Conservation (phyloP, 1,140 invertebrate species). For the Anastrepha obliqua region DNA sequence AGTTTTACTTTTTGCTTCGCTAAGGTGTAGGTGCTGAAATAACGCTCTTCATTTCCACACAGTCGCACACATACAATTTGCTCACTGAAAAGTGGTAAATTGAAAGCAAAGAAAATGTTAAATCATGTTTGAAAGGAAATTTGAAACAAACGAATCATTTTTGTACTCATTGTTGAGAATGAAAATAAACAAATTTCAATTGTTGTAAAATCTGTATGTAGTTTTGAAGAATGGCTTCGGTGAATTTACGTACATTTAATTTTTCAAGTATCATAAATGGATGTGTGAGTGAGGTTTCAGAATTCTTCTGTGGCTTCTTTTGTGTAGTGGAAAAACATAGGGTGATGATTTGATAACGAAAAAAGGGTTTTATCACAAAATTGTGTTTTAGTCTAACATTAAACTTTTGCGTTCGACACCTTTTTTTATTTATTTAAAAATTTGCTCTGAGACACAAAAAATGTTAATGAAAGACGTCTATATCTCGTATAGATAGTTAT, state of each 20-base stretch:
- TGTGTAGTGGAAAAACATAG: background rate
- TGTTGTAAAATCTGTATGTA: no score
- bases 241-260: background rate
- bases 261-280: background rate
- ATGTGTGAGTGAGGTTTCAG: background rate
- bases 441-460: no score
- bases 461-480: no score
- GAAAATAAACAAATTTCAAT: conserved; percentile 36
- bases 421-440: no score
- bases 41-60: conserved; percentile 19
- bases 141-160: no score
- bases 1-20: background rate
- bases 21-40: conserved; percentile 46
- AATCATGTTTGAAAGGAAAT: background rate
- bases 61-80: conserved; percentile 52
- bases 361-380: no score
- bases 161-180: background rate
- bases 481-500: no score
- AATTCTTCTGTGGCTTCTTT: background rate
- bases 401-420: no score
- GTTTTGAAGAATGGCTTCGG: no score
- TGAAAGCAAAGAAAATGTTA: background rate
- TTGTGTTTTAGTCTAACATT: no score
- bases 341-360: no score
- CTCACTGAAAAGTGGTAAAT: background rate